A percentile compares a stretch with the other conserved stretches of the same genome.
These are phyloP conservation scores for Urophycis tenuis DNA, from an alignment of 2,797 vertebrate species.

Conservation along the genomic window DNA sequence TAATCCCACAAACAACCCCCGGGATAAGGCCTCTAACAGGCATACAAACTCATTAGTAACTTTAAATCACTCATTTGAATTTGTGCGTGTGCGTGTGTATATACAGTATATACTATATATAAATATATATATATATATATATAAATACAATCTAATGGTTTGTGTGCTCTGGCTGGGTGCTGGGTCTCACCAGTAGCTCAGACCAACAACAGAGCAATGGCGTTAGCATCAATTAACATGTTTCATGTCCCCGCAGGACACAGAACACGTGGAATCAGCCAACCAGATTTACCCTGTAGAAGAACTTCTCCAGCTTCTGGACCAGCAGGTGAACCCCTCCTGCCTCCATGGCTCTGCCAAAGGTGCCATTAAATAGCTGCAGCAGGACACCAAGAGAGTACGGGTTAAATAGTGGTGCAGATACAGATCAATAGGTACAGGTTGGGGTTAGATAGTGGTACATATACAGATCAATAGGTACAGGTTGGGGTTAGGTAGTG, in stretches of 20 bases:
- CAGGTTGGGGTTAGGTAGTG: background rate
- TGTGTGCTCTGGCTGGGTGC: too few species aligned
- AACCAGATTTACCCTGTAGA: constrained; percentile 80
- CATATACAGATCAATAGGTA: background rate
- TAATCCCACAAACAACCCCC: background rate
- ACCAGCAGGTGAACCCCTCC: constrained; percentile 85
- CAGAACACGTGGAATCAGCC: background rate
- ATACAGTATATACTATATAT: too few species aligned
- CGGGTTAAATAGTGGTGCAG: background rate
- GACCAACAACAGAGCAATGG: too few species aligned
- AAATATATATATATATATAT: too few species aligned
- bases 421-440: background rate
- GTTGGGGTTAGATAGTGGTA: background rate
- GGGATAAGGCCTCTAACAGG: background rate
- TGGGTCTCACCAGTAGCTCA: background rate
- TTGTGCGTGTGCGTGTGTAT: too few species aligned
- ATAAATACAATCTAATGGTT: background rate
- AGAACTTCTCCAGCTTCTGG: constrained; percentile 96
- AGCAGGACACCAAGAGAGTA: constrained; percentile 9
- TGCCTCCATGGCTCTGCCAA: constrained; percentile 83
- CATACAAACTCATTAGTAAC: background rate
- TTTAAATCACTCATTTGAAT: background rate
- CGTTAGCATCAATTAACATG: too few species aligned
- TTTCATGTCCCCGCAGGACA: too few species aligned
- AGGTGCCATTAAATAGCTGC: constrained; percentile 95